phyloP scores from a whole-genome alignment of 2,113 vertebrate species.

The Platycercus adscitus region DNA sequence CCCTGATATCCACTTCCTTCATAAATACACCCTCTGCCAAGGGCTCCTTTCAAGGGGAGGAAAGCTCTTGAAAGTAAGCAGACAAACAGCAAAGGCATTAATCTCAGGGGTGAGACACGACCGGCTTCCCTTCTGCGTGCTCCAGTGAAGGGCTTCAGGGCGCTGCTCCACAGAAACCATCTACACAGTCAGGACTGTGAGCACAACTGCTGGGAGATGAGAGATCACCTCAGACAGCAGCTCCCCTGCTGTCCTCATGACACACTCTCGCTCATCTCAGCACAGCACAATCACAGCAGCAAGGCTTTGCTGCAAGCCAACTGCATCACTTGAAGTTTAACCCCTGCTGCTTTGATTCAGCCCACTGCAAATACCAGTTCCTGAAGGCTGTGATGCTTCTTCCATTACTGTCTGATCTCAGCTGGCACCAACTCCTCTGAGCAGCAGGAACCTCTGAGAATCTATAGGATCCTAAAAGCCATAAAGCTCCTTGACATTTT shows the following conservation, averaged over 20 bases:
- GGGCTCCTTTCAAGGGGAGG: neutral
- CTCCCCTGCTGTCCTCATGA: neutral
- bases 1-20: neutral
- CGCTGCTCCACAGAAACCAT: neutral
- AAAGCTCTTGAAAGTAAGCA: neutral
- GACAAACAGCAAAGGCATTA: neutral
- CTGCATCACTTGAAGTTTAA: neutral
- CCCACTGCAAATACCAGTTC: neutral
- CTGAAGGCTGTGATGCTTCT: neutral
- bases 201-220: rapidly evolving
- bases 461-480: neutral
- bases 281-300: neutral
- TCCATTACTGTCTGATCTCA: neutral
- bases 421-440: neutral
- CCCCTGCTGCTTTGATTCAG: neutral
- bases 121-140: neutral
- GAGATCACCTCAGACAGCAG: neutral
- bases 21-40: neutral
- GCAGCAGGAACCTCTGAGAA: neutral
- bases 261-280: neutral
- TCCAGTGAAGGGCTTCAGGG: neutral
- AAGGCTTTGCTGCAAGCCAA: neutral
- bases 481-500: neutral
- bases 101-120: rapidly evolving
- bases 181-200: rapidly evolving